Percentiles rank a stretch among this genome's conserved stretches.
Evolutionary conservation across 2,113 vertebrate genomes (phyloP).

Genomic region (Osmerus mordax): DNA sequence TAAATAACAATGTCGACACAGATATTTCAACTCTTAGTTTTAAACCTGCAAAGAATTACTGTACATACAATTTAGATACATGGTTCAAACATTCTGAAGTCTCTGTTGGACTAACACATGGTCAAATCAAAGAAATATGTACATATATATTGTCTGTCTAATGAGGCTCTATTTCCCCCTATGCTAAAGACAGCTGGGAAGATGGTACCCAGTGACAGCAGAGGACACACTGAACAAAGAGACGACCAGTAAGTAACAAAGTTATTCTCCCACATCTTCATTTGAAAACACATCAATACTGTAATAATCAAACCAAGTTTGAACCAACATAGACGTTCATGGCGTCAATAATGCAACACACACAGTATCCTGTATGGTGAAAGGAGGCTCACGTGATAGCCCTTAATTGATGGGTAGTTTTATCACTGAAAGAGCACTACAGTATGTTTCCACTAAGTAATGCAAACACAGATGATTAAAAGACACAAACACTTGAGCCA

Average conservation of each 20-base stretch:
- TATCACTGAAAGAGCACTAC: conserved; percentile 23
- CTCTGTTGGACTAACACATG: no score
- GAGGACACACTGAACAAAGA: conserved; percentile 13
- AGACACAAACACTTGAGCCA: conserved; percentile 12
- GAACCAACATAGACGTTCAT: not conserved
- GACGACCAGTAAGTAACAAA: not conserved
- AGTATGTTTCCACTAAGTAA: conserved; percentile 30
- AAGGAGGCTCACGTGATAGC: conserved; percentile 17
- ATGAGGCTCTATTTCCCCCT: conserved; percentile 9
- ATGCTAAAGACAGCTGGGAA: conserved; percentile 38
- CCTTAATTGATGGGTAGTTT: conserved; percentile 26
- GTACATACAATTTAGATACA: conserved; percentile 7
- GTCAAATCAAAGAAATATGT: no score
- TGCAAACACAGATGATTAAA: conserved; percentile 22
- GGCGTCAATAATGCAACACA: no score
- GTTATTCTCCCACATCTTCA: no score
- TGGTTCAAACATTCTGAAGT: conserved; percentile 19
- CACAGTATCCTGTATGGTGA: not conserved
- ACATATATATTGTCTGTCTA: conserved; percentile 33
- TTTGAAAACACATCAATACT: conserved; percentile 47
- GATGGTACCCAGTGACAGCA: conserved; percentile 33
- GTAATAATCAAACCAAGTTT: conserved; percentile 3
- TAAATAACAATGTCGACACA: not conserved
- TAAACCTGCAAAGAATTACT: conserved; percentile 11
- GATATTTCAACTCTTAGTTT: conserved; percentile 7